Conservation (phyloP, 2,797 vertebrate species). For the Cichlasoma orientale region DNA sequence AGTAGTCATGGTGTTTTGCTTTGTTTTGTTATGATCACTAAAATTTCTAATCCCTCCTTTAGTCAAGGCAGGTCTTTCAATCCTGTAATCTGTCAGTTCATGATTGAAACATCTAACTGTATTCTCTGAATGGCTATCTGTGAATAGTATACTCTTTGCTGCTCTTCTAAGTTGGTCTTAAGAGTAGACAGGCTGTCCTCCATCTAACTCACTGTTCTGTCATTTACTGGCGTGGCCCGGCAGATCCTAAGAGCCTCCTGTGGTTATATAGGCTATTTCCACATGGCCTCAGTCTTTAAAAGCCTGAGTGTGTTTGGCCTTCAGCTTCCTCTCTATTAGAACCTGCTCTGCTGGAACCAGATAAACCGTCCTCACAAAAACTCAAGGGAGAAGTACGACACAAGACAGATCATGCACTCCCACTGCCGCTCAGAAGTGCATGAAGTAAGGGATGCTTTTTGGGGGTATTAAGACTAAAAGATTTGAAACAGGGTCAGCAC, state of each 20-base stretch:
- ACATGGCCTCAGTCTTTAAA: constrained; percentile 68
- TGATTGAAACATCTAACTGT: constrained; percentile 15
- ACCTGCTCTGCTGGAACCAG: constrained; percentile 71
- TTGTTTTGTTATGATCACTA: background rate
- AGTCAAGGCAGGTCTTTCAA: background rate
- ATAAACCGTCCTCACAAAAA: constrained; percentile 65
- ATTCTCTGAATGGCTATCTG: constrained; percentile 3
- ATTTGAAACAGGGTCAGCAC: constrained; percentile 63
- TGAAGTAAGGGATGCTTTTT: constrained; percentile 51
- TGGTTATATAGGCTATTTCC: constrained; percentile 71
- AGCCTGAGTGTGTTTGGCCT: constrained; percentile 67
- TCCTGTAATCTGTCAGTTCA: constrained; percentile 6
- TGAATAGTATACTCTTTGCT: constrained; percentile 20
- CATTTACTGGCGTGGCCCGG: constrained; percentile 56
- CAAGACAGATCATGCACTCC: constrained; percentile 46
- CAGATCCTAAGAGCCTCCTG: constrained; percentile 65
- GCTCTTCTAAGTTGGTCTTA: constrained; percentile 11
- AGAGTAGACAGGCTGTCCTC: constrained; percentile 44
- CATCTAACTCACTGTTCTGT: constrained; percentile 56
- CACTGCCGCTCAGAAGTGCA: constrained; percentile 26
- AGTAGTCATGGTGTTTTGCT: background rate
- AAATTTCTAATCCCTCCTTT: background rate
- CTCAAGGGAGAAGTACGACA: constrained; percentile 50
- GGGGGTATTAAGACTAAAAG: constrained; percentile 46
- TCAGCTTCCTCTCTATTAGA: constrained; percentile 72